Evolutionary conservation across 2,888 invertebrate genomes (phyloP).

Genomic region (Mimumesa dahlbomi): DNA sequence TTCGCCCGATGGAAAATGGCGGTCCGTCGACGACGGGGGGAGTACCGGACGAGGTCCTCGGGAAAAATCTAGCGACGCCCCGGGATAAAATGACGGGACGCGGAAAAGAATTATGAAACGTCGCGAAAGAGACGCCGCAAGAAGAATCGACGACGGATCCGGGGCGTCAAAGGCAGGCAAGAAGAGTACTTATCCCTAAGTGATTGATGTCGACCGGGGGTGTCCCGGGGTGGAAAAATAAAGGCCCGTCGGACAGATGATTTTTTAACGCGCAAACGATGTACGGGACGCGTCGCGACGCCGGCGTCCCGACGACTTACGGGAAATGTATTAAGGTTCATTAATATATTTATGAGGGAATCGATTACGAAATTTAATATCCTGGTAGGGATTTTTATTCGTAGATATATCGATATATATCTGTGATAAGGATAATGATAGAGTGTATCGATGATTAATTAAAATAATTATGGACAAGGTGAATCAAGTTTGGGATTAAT

Average conservation of each 20-base stretch:
- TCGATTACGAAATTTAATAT: neutral
- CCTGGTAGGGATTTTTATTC: neutral
- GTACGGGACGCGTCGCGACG: constrained; percentile 36
- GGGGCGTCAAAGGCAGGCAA: constrained; percentile 60
- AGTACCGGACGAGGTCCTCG: constrained; percentile 26
- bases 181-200: constrained; percentile 63
- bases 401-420: neutral
- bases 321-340: constrained; percentile 27
- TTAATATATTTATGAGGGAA: constrained; percentile 47
- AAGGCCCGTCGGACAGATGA: constrained; percentile 44
- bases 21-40: neutral
- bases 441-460: no score
- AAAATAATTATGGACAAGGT: no score
- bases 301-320: constrained; percentile 6
- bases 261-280: constrained; percentile 58
- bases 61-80: constrained; percentile 42
- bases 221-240: constrained; percentile 18
- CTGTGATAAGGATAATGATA: no score
- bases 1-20: no score
- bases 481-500: neutral
- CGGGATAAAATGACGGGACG: constrained; percentile 52
- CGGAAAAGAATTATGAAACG: constrained; percentile 60
- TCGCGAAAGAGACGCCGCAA: constrained; percentile 46
- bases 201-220: constrained; percentile 60
- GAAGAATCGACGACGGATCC: constrained; percentile 61